Evolutionary conservation across 2,113 vertebrate species (phyloP), one percentile per base, ranked within the genome.

Genomic region (Alectura lathami): DNA sequence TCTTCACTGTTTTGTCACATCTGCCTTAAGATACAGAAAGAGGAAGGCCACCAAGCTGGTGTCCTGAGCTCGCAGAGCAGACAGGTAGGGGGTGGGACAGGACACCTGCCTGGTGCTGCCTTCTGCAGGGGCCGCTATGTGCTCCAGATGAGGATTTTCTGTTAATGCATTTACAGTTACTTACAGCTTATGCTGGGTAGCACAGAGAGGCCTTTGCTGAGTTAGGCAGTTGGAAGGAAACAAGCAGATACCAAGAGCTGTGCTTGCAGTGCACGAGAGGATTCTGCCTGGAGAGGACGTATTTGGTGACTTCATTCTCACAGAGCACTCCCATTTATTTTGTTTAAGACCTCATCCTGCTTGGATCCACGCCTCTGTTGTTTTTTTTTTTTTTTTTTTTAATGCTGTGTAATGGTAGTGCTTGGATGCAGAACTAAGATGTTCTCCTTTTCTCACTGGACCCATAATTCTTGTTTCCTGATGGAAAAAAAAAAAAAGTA

Each of bases 361-460:
- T 62, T 78, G 66, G 82, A 79, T 94, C 83, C 82, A 21, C 17
- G 8, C 85, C 88, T 83, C 91, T 88, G 60, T 38, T 63, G 78
- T 88, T 79, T 83, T 94, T 86, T 83, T 77, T 63, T 81, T 88
- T 79, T 63, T 81, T 88, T 79, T 83, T 94, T 86, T 83, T 77
- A 83, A 91, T 93, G 92, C 82, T 59, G 45, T 76, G 70, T 85
- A 53, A 48, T 1, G 1, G 75, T 27, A 8, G 30, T 4, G 32
- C 59, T 88, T 36, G 22, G 32, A 4, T 11, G 40, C 63, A 11
- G 67, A 59, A 13, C 27, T 50, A 8, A 20, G 50, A 20, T 36
- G 54, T 83, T 94, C 64, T 88, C 23, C 48, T 87, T 69, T 54
- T 47, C 77, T 60, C 29, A 3, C 21, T 73, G 9, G 5, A 13